Base-by-base conservation (phyloP, 2,113 vertebrate genomes). In the Riparia riparia region DNA sequence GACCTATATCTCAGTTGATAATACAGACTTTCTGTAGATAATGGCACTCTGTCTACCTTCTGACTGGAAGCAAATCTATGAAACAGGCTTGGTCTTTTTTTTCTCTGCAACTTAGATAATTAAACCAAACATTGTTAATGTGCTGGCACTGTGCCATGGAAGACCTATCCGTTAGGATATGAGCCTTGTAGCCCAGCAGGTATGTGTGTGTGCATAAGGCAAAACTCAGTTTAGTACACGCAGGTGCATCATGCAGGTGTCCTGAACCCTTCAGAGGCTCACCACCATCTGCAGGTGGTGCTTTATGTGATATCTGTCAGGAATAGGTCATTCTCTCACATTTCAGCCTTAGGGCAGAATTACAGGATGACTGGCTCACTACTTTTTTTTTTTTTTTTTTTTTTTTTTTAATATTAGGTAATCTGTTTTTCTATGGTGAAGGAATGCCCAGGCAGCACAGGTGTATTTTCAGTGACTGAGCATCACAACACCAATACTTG, bases 331-430 rank as follows among this genome's bases (percentile, higher is more conserved):
- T 84, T 86, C 29, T 51, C 42, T 93, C 8, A 45, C 26, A 8
- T 54, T n/a, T 82, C 56, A 63, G 34, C 37, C 31, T 25, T 22
- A n/a, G 60, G 73, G 47, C 39, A 89, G 65, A 70, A 87, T 4
- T 87, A 6, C 28, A n/a, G 13, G 20, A 50, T 32, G 42, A 29
- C 44, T 21, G 24, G 6, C 8, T 86, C 20, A 7, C 16, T 79
- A 26, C 7, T 10, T 22, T 41, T 49, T 29, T 13, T 7, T 5
- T 2, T 5, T 34, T 17, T 20, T 19, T 15, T 4, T 2, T 5
- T 29, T 1, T 34, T 6, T 3, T 3, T 34, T 29, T 44, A 15
- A 12, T 8, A 4, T 44, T 74, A 32, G 29, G 34, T 57, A 4
- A 19, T 73, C 3, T 57, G 6, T 16, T 31, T 91, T 86, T 89